Conservation (phyloP, 2,888 invertebrate species). For the Liopterus haemorrhoidalis region DNA sequence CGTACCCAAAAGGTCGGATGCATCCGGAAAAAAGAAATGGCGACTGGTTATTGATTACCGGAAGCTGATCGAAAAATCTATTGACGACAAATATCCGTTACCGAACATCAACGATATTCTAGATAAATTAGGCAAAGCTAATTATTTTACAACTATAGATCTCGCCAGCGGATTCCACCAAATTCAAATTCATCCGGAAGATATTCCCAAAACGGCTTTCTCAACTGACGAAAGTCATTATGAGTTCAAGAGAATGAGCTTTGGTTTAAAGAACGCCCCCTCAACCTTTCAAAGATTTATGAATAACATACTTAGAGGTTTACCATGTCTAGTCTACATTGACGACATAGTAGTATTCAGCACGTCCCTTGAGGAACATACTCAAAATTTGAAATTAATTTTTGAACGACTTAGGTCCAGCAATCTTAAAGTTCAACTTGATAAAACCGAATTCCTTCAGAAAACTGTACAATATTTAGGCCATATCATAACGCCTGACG, state of each 20-base stretch:
- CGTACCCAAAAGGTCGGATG: conserved; percentile 39
- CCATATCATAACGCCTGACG: conserved; percentile 35
- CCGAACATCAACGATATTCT: conserved; percentile 24
- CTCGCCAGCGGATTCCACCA: conserved; percentile 32
- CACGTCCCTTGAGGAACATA: conserved; percentile 28
- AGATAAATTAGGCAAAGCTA: too few relatives aligned
- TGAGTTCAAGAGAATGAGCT: conserved; percentile 29
- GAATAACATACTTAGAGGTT: conserved; percentile 25
- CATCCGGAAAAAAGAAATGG: conserved; percentile 36
- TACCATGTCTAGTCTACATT: conserved; percentile 28
- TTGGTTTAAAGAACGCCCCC: conserved; percentile 29
- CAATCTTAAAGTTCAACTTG: conserved; percentile 29
- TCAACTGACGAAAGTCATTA: conserved; percentile 29
- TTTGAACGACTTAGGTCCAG: conserved; percentile 17
- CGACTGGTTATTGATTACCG: conserved; percentile 35
- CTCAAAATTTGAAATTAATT: conserved; percentile 21
- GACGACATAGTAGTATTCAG: conserved; percentile 35
- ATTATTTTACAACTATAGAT: too few relatives aligned
- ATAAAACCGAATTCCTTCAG: conserved; percentile 29
- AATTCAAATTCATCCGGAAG: conserved; percentile 27
- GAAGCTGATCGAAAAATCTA: conserved; percentile 33
- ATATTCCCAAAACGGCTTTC: too few relatives aligned
- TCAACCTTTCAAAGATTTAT: conserved; percentile 31
- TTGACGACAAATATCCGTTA: conserved; percentile 33
- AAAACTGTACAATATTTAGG: conserved; percentile 35